These are phyloP conservation scores for Microplitis demolitor DNA, from an alignment of 1,140 invertebrate species.

Conservation along the genomic window DNA sequence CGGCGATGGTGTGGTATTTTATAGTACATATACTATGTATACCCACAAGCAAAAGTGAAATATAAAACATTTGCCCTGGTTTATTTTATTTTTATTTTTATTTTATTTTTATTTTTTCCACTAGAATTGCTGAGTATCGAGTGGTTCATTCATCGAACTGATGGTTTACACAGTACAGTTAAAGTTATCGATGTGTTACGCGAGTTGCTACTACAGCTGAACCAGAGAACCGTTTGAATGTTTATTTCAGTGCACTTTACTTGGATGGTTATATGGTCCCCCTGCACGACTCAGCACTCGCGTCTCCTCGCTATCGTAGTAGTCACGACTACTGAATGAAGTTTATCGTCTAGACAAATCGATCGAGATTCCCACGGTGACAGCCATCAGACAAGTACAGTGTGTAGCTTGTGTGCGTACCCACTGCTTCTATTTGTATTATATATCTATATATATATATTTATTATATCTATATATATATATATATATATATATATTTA, in stretches of 20 bases:
- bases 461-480: neutral
- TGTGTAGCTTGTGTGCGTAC: neutral
- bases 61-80: neutral
- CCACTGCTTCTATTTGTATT: neutral
- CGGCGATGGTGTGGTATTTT: neutral
- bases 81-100: neutral
- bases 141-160: slow-evolving; percentile 11
- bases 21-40: neutral
- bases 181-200: slow-evolving; percentile 38
- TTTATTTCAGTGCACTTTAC: slow-evolving; percentile 31
- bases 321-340: slow-evolving; percentile 27
- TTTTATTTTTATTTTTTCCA: neutral
- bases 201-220: neutral
- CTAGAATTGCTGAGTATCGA: neutral
- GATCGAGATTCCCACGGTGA: slow-evolving; percentile 29
- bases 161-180: neutral
- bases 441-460: neutral
- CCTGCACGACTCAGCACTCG: neutral
- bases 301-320: neutral
- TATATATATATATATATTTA: neutral
- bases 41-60: neutral
- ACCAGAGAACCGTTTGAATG: slow-evolving; percentile 21
- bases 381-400: slow-evolving; percentile 1
- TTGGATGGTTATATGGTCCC: neutral
- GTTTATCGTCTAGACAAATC: slow-evolving; percentile 35